Conservation (phyloP, 2,797 vertebrate genomes). For the Artibeus jamaicensis region DNA sequence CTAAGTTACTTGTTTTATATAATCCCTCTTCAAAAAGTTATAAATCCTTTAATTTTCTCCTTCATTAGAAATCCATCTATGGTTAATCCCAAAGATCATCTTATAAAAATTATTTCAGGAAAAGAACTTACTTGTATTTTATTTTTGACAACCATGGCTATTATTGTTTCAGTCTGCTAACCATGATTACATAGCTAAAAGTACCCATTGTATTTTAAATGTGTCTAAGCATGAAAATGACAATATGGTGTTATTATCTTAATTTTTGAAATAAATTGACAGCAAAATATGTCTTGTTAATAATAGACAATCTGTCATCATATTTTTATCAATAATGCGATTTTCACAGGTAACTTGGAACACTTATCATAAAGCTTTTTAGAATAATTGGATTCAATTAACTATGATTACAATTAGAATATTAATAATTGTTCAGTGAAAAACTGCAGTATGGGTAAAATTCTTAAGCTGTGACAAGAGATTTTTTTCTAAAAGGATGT, state of each 20-base stretch:
- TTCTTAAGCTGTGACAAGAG: neutral
- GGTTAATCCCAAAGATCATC: neutral
- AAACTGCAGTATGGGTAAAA: neutral
- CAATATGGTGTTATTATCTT: neutral
- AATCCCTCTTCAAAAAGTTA: neutral
- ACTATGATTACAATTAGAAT: neutral
- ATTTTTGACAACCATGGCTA: neutral
- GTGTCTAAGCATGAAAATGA: neutral
- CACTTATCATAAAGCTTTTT: neutral
- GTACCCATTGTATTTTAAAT: neutral
- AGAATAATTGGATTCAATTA: neutral
- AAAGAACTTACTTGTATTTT: slow-evolving; percentile 28
- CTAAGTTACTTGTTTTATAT: neutral
- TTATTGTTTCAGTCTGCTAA: neutral
- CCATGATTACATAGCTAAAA: neutral
- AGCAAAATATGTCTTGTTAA: neutral
- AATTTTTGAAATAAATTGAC: neutral
- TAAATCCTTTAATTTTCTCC: neutral
- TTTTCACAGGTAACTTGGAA: neutral
- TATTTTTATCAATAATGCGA: neutral
- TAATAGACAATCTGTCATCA: neutral
- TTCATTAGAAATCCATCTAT: neutral
- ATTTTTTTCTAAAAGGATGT: neutral
- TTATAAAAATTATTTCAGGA: neutral
- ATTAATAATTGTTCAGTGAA: neutral